phyloP scores from a whole-genome alignment of 1,140 invertebrate genomes.

The Cotesia glomerata region DNA sequence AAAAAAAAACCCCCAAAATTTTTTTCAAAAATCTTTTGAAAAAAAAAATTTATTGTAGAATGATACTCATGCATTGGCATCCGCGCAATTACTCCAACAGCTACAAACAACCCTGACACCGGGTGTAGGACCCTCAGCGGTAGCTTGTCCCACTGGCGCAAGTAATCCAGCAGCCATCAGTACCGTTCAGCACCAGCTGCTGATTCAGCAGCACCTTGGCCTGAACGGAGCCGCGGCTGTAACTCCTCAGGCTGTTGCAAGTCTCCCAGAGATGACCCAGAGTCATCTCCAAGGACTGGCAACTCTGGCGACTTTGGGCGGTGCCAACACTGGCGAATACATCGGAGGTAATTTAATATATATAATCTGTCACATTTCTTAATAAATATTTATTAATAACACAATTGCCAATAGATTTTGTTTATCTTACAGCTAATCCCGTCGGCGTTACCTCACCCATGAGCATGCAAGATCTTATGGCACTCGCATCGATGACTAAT shows the following conservation, averaged over 20 bases:
- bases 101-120: conserved; percentile 70
- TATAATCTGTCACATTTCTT: background rate
- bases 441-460: conserved; percentile 72
- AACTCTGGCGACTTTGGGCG: conserved; percentile 65
- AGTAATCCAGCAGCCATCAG: conserved; percentile 60
- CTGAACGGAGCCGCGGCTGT: conserved; percentile 57
- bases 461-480: conserved; percentile 88
- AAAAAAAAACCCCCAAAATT: too few relatives aligned
- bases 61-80: conserved; percentile 71
- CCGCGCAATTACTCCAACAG: conserved; percentile 77
- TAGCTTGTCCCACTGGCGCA: background rate
- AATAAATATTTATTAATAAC: conserved; percentile 6
- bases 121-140: background rate
- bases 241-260: background rate
- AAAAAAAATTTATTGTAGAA: conserved; percentile 41
- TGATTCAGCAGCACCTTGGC: conserved; percentile 75
- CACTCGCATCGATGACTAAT: conserved; percentile 83
- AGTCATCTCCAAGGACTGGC: conserved; percentile 67
- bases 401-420: conserved; percentile 6
- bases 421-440: conserved; percentile 58
- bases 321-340: conserved; percentile 55
- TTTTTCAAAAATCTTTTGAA: background rate
- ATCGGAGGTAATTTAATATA: conserved; percentile 48
- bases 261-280: too few relatives aligned
- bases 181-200: conserved; percentile 60